Base-by-base conservation (phyloP, 2,797 vertebrate genomes). In the Xenopus petersii region DNA sequence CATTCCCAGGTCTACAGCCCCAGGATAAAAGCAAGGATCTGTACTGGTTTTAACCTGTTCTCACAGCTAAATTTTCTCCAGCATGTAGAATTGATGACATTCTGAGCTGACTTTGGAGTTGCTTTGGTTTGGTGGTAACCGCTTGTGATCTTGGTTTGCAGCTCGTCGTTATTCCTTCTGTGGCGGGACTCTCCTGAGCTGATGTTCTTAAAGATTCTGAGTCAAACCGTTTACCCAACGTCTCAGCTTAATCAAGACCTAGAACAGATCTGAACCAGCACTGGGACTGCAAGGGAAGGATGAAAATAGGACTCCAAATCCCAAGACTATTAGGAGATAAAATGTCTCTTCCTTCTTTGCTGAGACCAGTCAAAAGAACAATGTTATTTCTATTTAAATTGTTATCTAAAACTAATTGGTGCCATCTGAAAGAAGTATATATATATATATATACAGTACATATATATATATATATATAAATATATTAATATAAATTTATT, bases 11-110 rank as follows among this genome's bases (percentile, higher is more conserved):
- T 98, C 92, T 98, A 85, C 95, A 94, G 88, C 88, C 91, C 84
- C 96, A 95, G 93, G 94, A 99, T 88, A 98, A 98, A 92, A 96
- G 88, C 95, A 97, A 98, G 93, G 94, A 98, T 86, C 92, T 98
- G 83, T 96, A 96, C 90, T 98, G 96, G 95, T 98, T 98, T 95
- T 99, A 97, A 89, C 85, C 85, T 30, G 26, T 30, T 30, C 26
- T 30, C 26, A 2, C 26, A 85, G 86, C 67, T 91, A 92, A 89
- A 86, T 90, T 86, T 61, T 56, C 54, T 92, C 86, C 90, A 86
- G 73, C 86, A 86, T 76, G 83, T 86, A 85, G 87, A 81, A 79
- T 77, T 81, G 89, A 75, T 88, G 86, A 81, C 83, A 68, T 82
- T 83, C 82, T 82, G 83, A 56, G 59, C 83, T 82, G 83, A 88